Evolutionary conservation across 2,797 vertebrate genomes (phyloP), one percentile per base, ranked within the genome.

Genomic region (Xenops minutus): DNA sequence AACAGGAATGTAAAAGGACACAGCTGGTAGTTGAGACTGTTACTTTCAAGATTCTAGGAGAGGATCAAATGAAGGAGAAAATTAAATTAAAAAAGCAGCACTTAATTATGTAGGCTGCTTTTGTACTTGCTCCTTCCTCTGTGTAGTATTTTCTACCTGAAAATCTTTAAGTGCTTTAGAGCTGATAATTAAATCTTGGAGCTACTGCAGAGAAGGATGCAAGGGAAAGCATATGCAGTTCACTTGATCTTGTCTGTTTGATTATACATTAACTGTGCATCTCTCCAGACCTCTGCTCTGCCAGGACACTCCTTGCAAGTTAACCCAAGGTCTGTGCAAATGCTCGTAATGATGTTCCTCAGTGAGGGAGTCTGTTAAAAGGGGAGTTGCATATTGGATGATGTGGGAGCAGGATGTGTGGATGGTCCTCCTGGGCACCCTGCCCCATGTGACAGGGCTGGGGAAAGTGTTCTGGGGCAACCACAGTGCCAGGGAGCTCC

Each of bases 81-180:
- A 95, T 96, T 90, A 92, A 96, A 97, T 96, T 94, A 88, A 97
- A 96, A 92, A 96, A 95, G 85, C 93, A 96, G 95, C 92, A 94
- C 92, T 97, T 96, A 94, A 95, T 95, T 94, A 94, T 14, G 69
- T 85, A 77, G 92, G 83, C 68, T 94, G 91, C 79, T 96, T 96
- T 92, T 96, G 95, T 95, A 64, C 83, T 96, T 87, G 66, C 85
- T 79, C 58, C 69, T 96, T 88, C 86, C 88, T 96, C 92, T 77
- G 2, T 46, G 29, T 92, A 89, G 94, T 83, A 93, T 89, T 88
- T 97, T 96, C 94, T 93, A 95, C 93, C 85, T 96, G 96, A 92
- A 97, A 95, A 96, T 96, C 94, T 94, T 95, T 71, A 95, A 97
- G 96, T 92, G 94, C 93, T 95, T 96, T 80, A 89, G 87, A 96